phyloP scores from a whole-genome alignment of 53 echinoderm and acorn worm genomes.

The Hippasteria phrygiana region DNA sequence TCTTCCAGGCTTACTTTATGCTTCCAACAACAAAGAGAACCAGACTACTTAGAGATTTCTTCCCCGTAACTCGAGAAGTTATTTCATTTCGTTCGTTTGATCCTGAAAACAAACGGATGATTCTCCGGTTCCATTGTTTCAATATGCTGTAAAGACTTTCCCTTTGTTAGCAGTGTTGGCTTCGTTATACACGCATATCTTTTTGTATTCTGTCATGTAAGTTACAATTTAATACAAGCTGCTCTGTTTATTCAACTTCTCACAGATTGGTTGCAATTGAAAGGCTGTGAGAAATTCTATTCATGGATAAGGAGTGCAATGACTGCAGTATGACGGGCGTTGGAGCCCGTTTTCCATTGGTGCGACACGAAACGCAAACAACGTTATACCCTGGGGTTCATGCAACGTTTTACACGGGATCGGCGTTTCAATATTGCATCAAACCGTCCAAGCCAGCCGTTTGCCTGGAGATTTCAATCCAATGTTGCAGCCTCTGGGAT shows the following conservation, averaged over 20 bases:
- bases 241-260: not conserved
- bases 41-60: not conserved
- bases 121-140: slow-evolving; percentile 12
- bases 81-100: slow-evolving; percentile 24
- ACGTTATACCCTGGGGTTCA: not conserved
- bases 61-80: not conserved
- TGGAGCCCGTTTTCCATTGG: not conserved
- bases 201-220: not conserved
- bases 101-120: not conserved
- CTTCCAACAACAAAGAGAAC: not conserved
- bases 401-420: not conserved
- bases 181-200: not conserved
- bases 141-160: not conserved
- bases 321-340: not conserved
- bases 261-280: not conserved
- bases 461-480: too few species aligned
- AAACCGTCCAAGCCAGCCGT: not conserved
- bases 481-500: too few species aligned
- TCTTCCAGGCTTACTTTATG: too few species aligned
- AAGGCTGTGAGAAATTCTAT: not conserved
- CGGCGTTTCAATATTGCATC: not conserved
- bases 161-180: not conserved
- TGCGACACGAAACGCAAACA: slow-evolving; percentile 4
- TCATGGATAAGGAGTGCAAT: not conserved
- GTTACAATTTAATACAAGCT: too few species aligned